These are phyloP conservation scores for Arrhamphus sclerolepis DNA, from an alignment of 2,797 vertebrate genomes.

Conservation along the genomic window DNA sequence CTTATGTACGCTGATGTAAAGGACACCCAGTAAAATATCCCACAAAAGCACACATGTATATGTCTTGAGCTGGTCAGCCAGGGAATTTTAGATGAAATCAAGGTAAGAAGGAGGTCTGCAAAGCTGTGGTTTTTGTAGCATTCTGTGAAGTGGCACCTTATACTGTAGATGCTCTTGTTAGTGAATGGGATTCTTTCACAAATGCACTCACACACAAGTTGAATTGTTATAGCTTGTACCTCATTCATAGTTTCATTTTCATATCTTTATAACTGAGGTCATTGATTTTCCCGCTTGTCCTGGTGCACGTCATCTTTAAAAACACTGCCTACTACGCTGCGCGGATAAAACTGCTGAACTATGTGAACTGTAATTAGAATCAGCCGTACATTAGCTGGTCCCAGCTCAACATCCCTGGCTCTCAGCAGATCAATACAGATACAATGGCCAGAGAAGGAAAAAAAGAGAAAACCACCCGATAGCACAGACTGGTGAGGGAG, in stretches of 20 bases:
- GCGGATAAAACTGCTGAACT: constrained; percentile 34
- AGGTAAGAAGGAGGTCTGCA: constrained; percentile 14
- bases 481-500: constrained; percentile 14
- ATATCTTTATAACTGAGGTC: neutral
- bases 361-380: constrained; percentile 63
- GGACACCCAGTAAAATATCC: too few relatives aligned
- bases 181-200: constrained; percentile 21
- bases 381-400: constrained; percentile 40
- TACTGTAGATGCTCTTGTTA: neutral
- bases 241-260: neutral
- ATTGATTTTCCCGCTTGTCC: constrained; percentile 6
- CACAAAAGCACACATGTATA: neutral
- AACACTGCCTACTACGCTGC: neutral
- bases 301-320: neutral
- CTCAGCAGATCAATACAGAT: constrained; percentile 63
- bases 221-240: neutral
- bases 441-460: constrained; percentile 45
- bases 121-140: constrained; percentile 46
- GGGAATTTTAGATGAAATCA: neutral
- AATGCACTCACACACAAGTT: constrained; percentile 6
- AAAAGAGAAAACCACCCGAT: constrained; percentile 17
- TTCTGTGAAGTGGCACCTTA: constrained; percentile 26
- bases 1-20: too few relatives aligned
- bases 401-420: constrained; percentile 36
- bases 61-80: neutral